These are phyloP conservation scores for Sus scrofa DNA, from an alignment of 2,113 vertebrate genomes.

Conservation along the genomic window DNA sequence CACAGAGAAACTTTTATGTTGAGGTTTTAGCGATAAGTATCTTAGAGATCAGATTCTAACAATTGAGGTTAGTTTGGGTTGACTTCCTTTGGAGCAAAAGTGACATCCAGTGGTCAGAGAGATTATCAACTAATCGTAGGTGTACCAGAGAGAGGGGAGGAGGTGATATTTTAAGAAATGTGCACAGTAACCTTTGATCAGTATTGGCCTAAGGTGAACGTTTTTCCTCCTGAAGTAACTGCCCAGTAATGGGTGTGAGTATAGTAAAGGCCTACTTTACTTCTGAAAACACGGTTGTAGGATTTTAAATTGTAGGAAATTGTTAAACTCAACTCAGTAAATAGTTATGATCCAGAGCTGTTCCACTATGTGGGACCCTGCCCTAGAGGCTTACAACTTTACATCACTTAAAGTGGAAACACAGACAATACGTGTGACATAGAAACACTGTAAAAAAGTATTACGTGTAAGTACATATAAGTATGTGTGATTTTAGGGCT, in stretches of 20 bases:
- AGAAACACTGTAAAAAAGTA: neutral
- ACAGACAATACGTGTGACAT: neutral
- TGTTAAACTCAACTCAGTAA: constrained; percentile 15
- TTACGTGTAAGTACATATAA: neutral
- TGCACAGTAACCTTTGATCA: constrained; percentile 4
- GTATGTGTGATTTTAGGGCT: neutral
- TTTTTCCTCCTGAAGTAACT: neutral
- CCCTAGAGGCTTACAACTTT: neutral
- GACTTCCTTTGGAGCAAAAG: constrained; percentile 70
- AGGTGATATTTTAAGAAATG: constrained; percentile 7
- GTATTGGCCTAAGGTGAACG: neutral
- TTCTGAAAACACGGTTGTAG: neutral
- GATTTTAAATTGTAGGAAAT: constrained; percentile 46
- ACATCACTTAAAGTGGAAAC: neutral
- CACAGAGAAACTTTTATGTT: constrained; percentile 48
- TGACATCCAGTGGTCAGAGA: constrained; percentile 77
- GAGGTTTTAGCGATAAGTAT: constrained; percentile 56
- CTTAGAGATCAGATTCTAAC: constrained; percentile 62
- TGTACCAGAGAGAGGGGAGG: neutral
- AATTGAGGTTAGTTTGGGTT: constrained; percentile 59
- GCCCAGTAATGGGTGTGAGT: neutral
- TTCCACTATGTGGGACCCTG: neutral
- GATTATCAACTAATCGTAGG: constrained; percentile 59
- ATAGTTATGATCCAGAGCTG: constrained; percentile 5
- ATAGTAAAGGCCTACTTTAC: neutral